phyloP scores from a whole-genome alignment of 2,888 invertebrate species.

The Anodontia alba region DNA sequence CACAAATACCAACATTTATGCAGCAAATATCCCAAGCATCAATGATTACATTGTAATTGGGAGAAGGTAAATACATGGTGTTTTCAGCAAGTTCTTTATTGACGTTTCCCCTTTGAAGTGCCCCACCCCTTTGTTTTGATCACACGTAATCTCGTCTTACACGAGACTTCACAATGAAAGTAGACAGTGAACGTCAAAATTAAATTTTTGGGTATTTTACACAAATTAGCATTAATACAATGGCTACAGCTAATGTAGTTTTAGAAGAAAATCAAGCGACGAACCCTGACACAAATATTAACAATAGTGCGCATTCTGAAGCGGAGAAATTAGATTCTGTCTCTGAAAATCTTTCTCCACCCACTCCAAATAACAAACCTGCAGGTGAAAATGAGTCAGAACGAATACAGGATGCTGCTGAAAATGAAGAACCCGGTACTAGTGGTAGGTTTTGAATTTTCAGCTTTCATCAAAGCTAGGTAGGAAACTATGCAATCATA shows the following conservation, averaged over 20 bases:
- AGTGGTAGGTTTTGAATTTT: too few relatives aligned
- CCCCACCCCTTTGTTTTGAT: slow-evolving; percentile 61
- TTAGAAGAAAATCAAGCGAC: slow-evolving; percentile 3
- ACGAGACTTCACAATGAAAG: slow-evolving; percentile 33
- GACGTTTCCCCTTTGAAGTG: slow-evolving; percentile 29
- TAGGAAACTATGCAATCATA: too few relatives aligned
- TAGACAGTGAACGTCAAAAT: slow-evolving; percentile 7
- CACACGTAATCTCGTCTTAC: slow-evolving; percentile 49
- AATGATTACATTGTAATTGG: too few relatives aligned
- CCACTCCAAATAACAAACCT: not conserved
- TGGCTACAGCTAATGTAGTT: not conserved
- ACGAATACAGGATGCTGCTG: not conserved
- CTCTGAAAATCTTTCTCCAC: not conserved
- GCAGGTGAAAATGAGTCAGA: slow-evolving; percentile 21
- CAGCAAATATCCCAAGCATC: not conserved
- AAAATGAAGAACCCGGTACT: not conserved
- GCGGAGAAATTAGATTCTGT: not conserved
- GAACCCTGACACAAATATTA: not conserved
- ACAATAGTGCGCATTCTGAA: not conserved
- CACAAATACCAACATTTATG: not conserved
- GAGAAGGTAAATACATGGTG: not conserved
- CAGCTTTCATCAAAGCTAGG: too few relatives aligned
- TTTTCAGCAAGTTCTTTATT: not conserved
- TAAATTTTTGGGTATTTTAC: not conserved
- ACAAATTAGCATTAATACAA: not conserved